Evolutionary conservation across 1,140 invertebrate genomes (phyloP), one percentile per base, ranked within the genome.

Genomic region (Drosophila virilis): DNA sequence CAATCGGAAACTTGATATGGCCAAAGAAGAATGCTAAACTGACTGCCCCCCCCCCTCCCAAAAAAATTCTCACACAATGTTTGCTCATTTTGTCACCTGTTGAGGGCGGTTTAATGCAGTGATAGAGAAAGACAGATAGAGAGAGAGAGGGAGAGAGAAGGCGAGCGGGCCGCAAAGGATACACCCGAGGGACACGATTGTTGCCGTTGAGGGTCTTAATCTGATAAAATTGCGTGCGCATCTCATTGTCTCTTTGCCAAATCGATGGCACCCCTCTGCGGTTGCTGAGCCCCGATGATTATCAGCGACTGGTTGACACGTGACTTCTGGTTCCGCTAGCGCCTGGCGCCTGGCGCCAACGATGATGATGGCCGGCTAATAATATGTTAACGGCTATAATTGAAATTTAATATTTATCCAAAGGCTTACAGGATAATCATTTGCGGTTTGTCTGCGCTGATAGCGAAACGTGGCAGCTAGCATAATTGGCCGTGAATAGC

Each of bases 351-450:
- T 33, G 74, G 72, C 74, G 74, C 55, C 71, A 66, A 38, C 74
- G 64, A 50, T 50, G 64, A 62, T 71, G 57, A 79, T 78, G 61
- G 62, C 51, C 46, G 55, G 79, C 80, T 90, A 84, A 89, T 91
- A 81, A 83, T 74, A 83, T 80, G 82, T 77, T 89, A 89, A 91
- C 77, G 74, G 84, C 81, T 83, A 67, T 91, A 91, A 91, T 91
- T 91, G 89, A 91, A 91, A 91, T 89, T 91, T 91, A 91, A 91
- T 91, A 91, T 91, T 91, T 89, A 85, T 90, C 67, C 76, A 91
- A 91, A 67, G 81, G 78, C 77, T 91, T 91, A 81, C 78, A 90
- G 86, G 85, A 90, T 90, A 86, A 83, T 70, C 85, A 79, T 90
- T 90, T 85, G 85, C 75, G 83, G 83, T 79, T 86, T 67, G 61